Percentiles rank a stretch among this genome's conserved stretches.
phyloP scores from a whole-genome alignment of 2,797 vertebrate genomes.

The Poecilia picta region DNA sequence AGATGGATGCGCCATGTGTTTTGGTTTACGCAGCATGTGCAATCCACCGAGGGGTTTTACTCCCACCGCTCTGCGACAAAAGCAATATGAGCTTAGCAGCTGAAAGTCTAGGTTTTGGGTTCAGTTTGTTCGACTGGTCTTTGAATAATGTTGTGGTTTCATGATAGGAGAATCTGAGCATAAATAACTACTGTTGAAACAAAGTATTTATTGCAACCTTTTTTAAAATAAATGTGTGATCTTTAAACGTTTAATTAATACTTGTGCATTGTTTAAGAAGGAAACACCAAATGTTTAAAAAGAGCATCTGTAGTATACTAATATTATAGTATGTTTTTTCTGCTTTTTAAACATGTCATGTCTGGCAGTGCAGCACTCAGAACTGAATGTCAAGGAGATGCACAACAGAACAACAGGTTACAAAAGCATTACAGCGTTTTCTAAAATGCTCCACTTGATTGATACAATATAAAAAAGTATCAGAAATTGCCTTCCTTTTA shows the following conservation, averaged over 20 bases:
- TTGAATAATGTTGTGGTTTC: not conserved
- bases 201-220: not conserved
- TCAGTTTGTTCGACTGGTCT: not conserved
- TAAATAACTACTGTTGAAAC: not conserved
- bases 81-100: not conserved
- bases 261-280: not conserved
- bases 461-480: too few species aligned
- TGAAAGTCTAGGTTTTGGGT: not conserved
- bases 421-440: too few species aligned
- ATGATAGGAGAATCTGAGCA: not conserved
- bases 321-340: too few species aligned
- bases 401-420: too few species aligned
- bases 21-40: conserved; percentile 32
- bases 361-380: too few species aligned
- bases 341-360: too few species aligned
- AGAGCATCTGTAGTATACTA: not conserved
- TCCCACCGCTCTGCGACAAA: conserved; percentile 6
- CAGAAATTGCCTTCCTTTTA: too few species aligned
- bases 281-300: not conserved
- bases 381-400: too few species aligned
- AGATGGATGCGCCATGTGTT: conserved; percentile 68
- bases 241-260: not conserved
- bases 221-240: not conserved
- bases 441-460: too few species aligned
- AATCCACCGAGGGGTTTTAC: conserved; percentile 16